Evolutionary conservation across 2,113 vertebrate species (phyloP), one percentile per base, ranked within the genome.

Genomic region (Furnarius figulus): DNA sequence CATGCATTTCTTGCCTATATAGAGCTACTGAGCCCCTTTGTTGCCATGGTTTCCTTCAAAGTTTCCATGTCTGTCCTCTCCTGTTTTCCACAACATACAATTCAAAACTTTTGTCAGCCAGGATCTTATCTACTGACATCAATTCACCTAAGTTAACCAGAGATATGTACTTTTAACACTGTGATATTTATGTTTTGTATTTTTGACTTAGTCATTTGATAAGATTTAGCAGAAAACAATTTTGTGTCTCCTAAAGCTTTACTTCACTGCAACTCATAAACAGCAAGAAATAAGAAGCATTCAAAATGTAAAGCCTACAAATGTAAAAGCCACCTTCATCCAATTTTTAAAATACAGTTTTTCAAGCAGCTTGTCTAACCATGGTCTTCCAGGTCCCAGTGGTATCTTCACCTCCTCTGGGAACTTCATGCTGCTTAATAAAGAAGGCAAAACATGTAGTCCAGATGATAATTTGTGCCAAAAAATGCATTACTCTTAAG

Each of bases 41-140:
- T 96, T 95, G 80, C 88, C 44, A 94, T 90, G 88, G 88, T 83
- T 84, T 85, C 83, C 37, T 92, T 75, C 92, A 93, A 87, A 81
- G 44, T 89, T 81, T 61, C 76, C 12, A 24, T 21, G 28, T 49
- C 49, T 65, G 27, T 65, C 56, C 40, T 80, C 21, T 88, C 33
- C 40, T 8, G 3, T 65, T 83, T 85, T 72, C 44, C 37, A 59
- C 73, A 75, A 30, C 5, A 58, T 22, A 67, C 22, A 86, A 71
- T 44, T 72, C 35, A 79, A 90, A 96, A 95, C 50, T 93, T 95
- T 78, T 75, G 17, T 49, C 37, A 89, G 37, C 6, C 20, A 78
- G 33, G 21, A 50, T 78, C 89, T 63, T 83, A 81, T 59, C 58
- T 85, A 93, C 39, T 62, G 67, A 62, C 9, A 1, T 23, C 56